A percentile compares a stretch with the other conserved stretches of the same genome.
These are phyloP conservation scores for Clarias macrocephalus DNA, from an alignment of 2,113 vertebrate genomes.

Conservation along the genomic window DNA sequence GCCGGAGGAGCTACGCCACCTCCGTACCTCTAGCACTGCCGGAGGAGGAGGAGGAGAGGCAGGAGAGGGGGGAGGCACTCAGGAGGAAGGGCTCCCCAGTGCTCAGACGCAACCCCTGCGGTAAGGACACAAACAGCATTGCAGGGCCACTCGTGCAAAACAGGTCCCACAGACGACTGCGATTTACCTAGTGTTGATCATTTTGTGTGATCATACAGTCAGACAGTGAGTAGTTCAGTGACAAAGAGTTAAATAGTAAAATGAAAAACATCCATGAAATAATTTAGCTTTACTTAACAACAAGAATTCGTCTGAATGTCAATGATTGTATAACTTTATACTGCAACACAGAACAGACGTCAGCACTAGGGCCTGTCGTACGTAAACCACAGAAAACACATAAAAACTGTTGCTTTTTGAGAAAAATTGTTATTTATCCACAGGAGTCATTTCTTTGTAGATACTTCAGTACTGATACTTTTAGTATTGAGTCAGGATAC, in stretches of 20 bases:
- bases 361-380: background rate
- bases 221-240: background rate
- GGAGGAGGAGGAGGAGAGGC: constrained; percentile 54
- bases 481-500: background rate
- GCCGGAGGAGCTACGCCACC: constrained; percentile 82
- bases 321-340: background rate
- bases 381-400: background rate
- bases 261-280: background rate
- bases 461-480: background rate
- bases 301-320: background rate
- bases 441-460: background rate
- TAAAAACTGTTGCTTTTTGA: background rate
- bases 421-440: background rate
- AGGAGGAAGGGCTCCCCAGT: constrained; percentile 67
- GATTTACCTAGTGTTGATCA: background rate
- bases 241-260: background rate
- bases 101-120: constrained; percentile 75
- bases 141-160: background rate
- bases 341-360: background rate
- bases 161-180: background rate
- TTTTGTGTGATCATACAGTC: background rate
- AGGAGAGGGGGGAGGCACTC: constrained; percentile 47
- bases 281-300: background rate
- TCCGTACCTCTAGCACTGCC: constrained; percentile 66
- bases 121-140: constrained; percentile 71